Percentiles rank a stretch among this genome's conserved stretches.
These are phyloP conservation scores for Selenia dentaria DNA, from an alignment of 2,888 invertebrate genomes.

Conservation along the genomic window DNA sequence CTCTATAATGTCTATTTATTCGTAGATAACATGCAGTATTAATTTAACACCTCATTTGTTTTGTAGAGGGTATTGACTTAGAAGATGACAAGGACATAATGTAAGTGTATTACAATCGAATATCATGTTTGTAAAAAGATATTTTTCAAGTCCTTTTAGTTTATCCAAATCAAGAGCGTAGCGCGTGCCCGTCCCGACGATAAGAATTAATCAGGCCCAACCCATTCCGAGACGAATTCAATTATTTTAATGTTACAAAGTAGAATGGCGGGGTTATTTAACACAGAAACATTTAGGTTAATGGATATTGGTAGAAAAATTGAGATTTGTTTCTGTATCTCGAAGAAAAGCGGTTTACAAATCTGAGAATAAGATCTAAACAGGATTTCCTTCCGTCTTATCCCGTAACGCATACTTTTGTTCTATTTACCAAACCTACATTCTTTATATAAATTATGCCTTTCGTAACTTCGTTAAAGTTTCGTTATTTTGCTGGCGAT, in stretches of 20 bases:
- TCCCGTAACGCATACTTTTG: slow-evolving; percentile 18
- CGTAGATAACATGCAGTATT: no score
- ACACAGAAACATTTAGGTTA: slow-evolving; percentile 40
- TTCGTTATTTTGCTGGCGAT: slow-evolving; percentile 7
- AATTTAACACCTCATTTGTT: no score
- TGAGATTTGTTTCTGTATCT: slow-evolving; percentile 31
- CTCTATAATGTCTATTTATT: no score
- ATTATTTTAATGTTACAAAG: slow-evolving; percentile 42
- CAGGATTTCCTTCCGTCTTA: slow-evolving; percentile 14
- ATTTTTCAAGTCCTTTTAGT: no score
- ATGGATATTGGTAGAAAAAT: slow-evolving; percentile 39
- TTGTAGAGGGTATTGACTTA: no score
- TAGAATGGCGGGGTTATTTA: slow-evolving; percentile 39
- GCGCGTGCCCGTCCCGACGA: slow-evolving; percentile 30
- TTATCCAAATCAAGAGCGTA: slow-evolving; percentile 32
- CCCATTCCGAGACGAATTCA: slow-evolving; percentile 38
- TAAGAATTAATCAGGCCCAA: slow-evolving; percentile 40
- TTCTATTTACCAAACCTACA: slow-evolving; percentile 22
- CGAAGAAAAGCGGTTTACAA: slow-evolving; percentile 15
- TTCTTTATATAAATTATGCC: slow-evolving; percentile 11
- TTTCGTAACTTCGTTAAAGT: slow-evolving; percentile 5
- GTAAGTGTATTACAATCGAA: no score
- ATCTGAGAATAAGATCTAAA: slow-evolving; percentile 18
- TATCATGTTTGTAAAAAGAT: no score
- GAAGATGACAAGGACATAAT: no score